Evolutionary conservation across 2,113 vertebrate genomes (phyloP), one percentile per base, ranked within the genome.

Genomic region (Varanus komodoensis): DNA sequence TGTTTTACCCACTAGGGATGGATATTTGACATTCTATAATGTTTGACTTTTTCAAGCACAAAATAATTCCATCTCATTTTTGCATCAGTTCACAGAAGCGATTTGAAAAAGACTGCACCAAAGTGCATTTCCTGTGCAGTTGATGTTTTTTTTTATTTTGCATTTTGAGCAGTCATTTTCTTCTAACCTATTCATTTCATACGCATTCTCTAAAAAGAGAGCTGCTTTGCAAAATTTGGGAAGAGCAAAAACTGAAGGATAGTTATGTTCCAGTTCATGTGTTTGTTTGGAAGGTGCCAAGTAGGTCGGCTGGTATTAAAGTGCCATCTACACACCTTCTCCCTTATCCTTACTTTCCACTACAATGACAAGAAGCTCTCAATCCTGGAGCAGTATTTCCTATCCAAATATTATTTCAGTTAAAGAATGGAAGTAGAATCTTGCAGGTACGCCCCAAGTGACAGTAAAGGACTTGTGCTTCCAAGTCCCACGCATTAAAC

Each of bases 391-490:
- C 57, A 79, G 34, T 75, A 50, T 25, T 8, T 21, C 54, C 44
- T 84, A 25, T 17, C 3, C 27, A 83, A 89, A 64, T 52, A 14
- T 74, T 29, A n/a, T 78, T 84, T 75, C 23, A n/a, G 6, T 48
- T 67, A 87, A 78, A 52, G 73, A 84, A 67, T 78, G 87, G 67
- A 78, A 84, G 82, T 38, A 21, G 38, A 68, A 89, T 54, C 29
- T 27, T 19, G n/a, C 44, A 78, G 54, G 44, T 78, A 27, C 57
- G 82, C 32, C 6, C 69, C 61, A 77, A 84, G 61, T 89, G 82
- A 89, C 71, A 84, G 88, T 25, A 68, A 84, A 89, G 88, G 57
- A 78, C 82, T 89, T 34, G 44, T 68, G 34, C 44, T 68, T 89
- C 82, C 82, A 68, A 84, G 44, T 38, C 61, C 57, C 84, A 34